Percentiles rank a stretch among this genome's conserved stretches.
These are phyloP conservation scores for Drosophila borborema DNA, from an alignment of 2,888 invertebrate genomes.

Conservation along the genomic window DNA sequence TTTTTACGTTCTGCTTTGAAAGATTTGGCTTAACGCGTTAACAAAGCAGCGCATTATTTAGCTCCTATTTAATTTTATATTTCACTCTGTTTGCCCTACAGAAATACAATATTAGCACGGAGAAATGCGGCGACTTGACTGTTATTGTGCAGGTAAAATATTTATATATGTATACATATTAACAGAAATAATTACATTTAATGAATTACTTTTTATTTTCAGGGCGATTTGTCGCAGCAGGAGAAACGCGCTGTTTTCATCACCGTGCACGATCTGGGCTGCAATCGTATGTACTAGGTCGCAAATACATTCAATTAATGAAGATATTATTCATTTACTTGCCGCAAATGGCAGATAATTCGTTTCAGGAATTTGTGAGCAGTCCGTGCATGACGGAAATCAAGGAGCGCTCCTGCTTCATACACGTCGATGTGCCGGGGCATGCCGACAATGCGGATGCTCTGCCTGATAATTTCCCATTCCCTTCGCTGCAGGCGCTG, in stretches of 20 bases:
- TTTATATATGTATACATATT: background rate
- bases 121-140: conserved; percentile 90
- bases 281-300: conserved; percentile 88
- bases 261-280: conserved; percentile 95
- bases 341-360: conserved; percentile 88
- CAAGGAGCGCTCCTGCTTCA: conserved; percentile 93
- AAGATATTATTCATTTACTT: conserved; percentile 1
- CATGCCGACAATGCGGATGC: conserved; percentile 93
- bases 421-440: conserved; percentile 94
- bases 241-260: conserved; percentile 93
- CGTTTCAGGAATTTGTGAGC: conserved; percentile 93
- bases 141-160: conserved; percentile 90
- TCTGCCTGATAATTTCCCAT: conserved; percentile 91
- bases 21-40: conserved; percentile 23
- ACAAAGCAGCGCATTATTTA: conserved; percentile 27
- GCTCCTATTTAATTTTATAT: conserved; percentile 30
- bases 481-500: conserved; percentile 92
- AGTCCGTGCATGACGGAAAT: conserved; percentile 94
- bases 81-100: conserved; percentile 85
- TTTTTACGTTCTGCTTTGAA: conserved; percentile 28
- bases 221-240: conserved; percentile 93
- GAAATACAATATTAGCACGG: conserved; percentile 91
- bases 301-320: conserved; percentile 17
- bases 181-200: too few relatives aligned
- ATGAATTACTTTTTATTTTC: conserved; percentile 68